A percentile compares a stretch with the other conserved stretches of the same genome.
These are phyloP conservation scores for Poecile montanus DNA, from an alignment of 2,797 vertebrate species.

Conservation along the genomic window DNA sequence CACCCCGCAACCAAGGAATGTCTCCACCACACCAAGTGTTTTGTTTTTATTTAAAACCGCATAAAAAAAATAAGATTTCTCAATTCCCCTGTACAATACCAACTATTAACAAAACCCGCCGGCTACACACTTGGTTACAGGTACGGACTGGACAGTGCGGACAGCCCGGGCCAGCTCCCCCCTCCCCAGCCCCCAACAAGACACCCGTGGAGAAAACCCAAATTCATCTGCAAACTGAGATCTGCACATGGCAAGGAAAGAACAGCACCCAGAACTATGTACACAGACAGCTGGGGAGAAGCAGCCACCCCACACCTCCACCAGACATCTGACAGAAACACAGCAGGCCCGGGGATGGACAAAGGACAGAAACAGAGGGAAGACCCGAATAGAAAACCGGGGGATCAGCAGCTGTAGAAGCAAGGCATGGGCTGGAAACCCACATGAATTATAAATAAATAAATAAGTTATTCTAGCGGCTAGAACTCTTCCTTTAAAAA, in stretches of 20 bases:
- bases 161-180: conserved; percentile 32
- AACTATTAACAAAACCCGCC: conserved; percentile 75
- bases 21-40: conserved; percentile 58
- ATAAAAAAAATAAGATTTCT: conserved; percentile 84
- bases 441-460: conserved; percentile 81
- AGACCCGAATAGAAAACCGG: not conserved
- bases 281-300: conserved; percentile 29
- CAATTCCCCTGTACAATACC: conserved; percentile 81
- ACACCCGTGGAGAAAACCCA: not conserved
- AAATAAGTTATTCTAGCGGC: conserved; percentile 74
- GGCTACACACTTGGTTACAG: conserved; percentile 66
- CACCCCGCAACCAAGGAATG: not conserved
- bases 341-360: not conserved
- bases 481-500: conserved; percentile 59
- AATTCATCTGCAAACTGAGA: conserved; percentile 33
- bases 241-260: conserved; percentile 19
- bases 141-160: conserved; percentile 65
- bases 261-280: conserved; percentile 15
- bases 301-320: conserved; percentile 28
- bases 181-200: conserved; percentile 16
- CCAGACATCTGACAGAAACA: conserved; percentile 9
- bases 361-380: not conserved
- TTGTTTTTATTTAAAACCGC: conserved; percentile 81
- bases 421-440: conserved; percentile 61
- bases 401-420: conserved; percentile 69